Base-by-base conservation (phyloP, 2,113 vertebrate genomes). In the Pluvianellus socialis region DNA sequence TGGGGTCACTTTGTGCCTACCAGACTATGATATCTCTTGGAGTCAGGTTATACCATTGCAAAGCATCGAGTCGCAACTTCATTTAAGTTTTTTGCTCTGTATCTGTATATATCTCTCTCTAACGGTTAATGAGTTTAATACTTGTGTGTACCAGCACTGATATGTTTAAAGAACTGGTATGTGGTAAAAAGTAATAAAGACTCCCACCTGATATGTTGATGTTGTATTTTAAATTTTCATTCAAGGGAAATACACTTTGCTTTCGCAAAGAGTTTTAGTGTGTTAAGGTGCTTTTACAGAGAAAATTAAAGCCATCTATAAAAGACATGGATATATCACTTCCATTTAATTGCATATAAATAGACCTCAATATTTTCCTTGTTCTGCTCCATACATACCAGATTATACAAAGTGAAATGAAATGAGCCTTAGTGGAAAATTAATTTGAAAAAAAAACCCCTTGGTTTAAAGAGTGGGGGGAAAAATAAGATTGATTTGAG, bases 291-390 rank as follows among this genome's bases (percentile, higher is more conserved):
- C n/a, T 79, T 92, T 79, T 75, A 58, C 56, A 82, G 42, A 82
- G 79, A 85, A 96, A 96, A 97, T 95, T 95, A 92, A 95, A 97
- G 32, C 42, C 80, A 95, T 95, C 84, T 47, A 62, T 95, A 91
- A 97, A 89, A 87, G 45, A 89, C 62, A 76, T 75, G 66, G 67
- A 73, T 92, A 45, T 91, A 92, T 91, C 28, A 73, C 81, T 91
- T 96, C 77, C 62, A 66, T 92, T 90, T 91, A 91, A 92, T 73
- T 73, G 26, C 30, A 26, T 91, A 85, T 87, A 81, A 89, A 91
- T 94, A 79, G 53, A 86, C 24, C 24, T 50, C 74, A 82, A 40
- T 70, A 68, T 79, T 95, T 90, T 44, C 24, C 53, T 95, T 82
- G 50, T 81, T 79, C 79, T 89, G 40, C 28, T 88, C 52, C 14